Evolutionary conservation across 2,888 invertebrate species (phyloP).

Genomic region (Acanthacorydalis orientalis): DNA sequence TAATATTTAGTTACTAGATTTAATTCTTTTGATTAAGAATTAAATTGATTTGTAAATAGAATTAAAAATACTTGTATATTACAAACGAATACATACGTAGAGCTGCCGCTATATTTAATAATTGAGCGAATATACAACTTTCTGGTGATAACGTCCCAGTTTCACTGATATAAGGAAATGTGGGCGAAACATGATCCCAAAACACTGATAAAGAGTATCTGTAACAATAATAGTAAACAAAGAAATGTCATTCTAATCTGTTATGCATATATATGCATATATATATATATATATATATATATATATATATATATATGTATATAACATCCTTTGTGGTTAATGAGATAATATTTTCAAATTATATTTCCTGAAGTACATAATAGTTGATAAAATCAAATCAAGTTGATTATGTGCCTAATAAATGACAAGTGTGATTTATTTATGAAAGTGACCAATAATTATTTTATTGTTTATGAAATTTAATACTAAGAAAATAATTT

Average conservation of each 20-base stretch:
- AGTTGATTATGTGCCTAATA: too few relatives aligned
- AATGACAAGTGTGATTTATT: too few relatives aligned
- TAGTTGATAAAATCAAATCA: too few relatives aligned
- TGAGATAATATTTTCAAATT: not conserved
- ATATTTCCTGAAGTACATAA: not conserved
- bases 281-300: not conserved
- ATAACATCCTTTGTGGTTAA: not conserved
- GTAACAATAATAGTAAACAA: not conserved
- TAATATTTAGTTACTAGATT: too few relatives aligned
- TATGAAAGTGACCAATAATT: too few relatives aligned
- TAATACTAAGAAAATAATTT: too few relatives aligned
- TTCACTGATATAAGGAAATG: slow-evolving; percentile 60
- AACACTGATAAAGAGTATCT: slow-evolving; percentile 49
- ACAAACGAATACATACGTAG: slow-evolving; percentile 31
- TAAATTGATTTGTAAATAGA: not conserved
- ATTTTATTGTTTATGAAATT: too few relatives aligned
- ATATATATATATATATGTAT: not conserved
- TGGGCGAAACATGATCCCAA: slow-evolving; percentile 45
- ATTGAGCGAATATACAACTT: slow-evolving; percentile 61
- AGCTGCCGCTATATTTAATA: slow-evolving; percentile 50
- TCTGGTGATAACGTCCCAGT: slow-evolving; percentile 58
- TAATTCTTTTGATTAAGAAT: too few relatives aligned
- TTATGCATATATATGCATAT: not conserved
- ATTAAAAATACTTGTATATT: not conserved
- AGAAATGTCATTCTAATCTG: too few relatives aligned